These are phyloP conservation scores for Iselma pallidipennis DNA, from an alignment of 2,888 invertebrate genomes.

Conservation along the genomic window DNA sequence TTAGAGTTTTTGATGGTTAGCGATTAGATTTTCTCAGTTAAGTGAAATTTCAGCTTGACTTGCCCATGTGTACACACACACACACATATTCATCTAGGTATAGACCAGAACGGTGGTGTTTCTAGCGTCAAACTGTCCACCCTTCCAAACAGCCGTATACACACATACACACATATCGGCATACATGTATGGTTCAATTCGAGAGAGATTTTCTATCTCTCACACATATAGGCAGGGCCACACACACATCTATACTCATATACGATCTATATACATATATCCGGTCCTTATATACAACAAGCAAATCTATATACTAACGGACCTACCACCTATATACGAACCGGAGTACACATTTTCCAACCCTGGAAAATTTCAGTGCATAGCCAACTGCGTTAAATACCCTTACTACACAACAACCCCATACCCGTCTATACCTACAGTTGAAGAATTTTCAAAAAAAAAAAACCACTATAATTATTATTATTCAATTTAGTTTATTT, in stretches of 20 bases:
- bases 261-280: constrained; percentile 35
- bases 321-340: constrained; percentile 30
- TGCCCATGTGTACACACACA: too few relatives aligned
- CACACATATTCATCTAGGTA: too few relatives aligned
- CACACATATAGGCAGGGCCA: constrained; percentile 40
- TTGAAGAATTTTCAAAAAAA: constrained; percentile 43
- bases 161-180: constrained; percentile 5
- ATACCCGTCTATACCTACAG: constrained; percentile 57
- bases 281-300: constrained; percentile 33
- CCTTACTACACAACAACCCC: constrained; percentile 51
- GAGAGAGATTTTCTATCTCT: constrained; percentile 31
- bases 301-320: constrained; percentile 37
- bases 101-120: too few relatives aligned
- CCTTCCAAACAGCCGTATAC: too few relatives aligned
- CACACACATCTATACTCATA: constrained; percentile 32
- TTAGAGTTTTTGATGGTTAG: neutral
- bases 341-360: constrained; percentile 40
- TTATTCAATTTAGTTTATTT: too few relatives aligned
- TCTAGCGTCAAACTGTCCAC: constrained; percentile 25
- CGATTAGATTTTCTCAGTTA: neutral
- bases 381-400: constrained; percentile 57
- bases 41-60: neutral
- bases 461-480: constrained; percentile 22
- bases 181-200: constrained; percentile 9
- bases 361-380: constrained; percentile 56